Evolutionary conservation across 1,140 invertebrate genomes (phyloP), one percentile per base, ranked within the genome.

Genomic region (Nasonia giraulti): DNA sequence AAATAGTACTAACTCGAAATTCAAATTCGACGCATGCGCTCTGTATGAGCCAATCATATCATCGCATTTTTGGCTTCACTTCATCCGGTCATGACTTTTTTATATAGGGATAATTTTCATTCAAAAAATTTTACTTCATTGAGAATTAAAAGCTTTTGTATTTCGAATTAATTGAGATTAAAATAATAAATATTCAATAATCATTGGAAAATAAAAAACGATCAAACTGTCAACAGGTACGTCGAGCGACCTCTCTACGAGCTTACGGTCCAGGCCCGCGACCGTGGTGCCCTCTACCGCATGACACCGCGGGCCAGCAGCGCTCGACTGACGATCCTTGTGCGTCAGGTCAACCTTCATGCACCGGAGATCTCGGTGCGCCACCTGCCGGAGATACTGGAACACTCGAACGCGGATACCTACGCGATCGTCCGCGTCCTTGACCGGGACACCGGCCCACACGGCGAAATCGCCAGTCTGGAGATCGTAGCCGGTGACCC

Each of bases 401-500:
- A 98, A 87, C 96, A 98, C 84, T 96, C 97, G 0, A 96, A 97
- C 87, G 95, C 96, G 0, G 95, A 97, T 88, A 96, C 98, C 80
- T 99, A 98, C 90, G 98, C 98, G 0, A 98, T 99, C 68, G 95
- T 99, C 2, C 95, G 95, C 27, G 97, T 98, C 0, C 94, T 94
- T 17, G 98, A 99, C 90, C 93, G 94, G 23, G 98, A 99, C 91
- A 92, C 93, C 50, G 98, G 98, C 0, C 93, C 95, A 5, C 97
- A 98, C 91, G 98, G 98, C 0, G 93, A 97, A 88, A 97, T 99
- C 47, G 95, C 95, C 14, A 94, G 94, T 69, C 93, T 99, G n/a
- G 96, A 97, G 87, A 98, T 99, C 83, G 95, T 97, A 7, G 96
- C 96, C 74, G 98, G 97, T 0, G 97, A 98, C 91, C 96, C 97